Conservation (phyloP, 2,888 invertebrate species). For the Baronia brevicornis region DNA sequence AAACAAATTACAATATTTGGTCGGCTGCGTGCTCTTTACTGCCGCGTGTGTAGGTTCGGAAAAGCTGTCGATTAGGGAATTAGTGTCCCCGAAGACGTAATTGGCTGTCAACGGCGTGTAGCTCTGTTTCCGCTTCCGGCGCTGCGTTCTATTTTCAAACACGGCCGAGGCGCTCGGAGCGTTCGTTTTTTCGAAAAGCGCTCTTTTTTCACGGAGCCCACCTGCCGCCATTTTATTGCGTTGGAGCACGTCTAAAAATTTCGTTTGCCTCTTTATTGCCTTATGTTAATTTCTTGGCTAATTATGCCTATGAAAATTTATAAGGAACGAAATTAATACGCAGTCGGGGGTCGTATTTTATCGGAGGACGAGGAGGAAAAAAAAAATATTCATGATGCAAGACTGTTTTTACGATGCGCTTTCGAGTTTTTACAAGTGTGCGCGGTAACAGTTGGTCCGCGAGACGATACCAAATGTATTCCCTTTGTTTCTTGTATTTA, state of each 20-base stretch:
- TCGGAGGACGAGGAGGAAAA: slow-evolving; percentile 37
- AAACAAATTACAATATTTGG: slow-evolving; percentile 45
- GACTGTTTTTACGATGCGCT: slow-evolving; percentile 59
- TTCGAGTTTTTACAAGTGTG: slow-evolving; percentile 48
- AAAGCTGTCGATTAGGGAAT: slow-evolving; percentile 67
- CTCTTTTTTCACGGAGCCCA: slow-evolving; percentile 30
- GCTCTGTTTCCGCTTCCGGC: slow-evolving; percentile 68
- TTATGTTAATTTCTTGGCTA: slow-evolving; percentile 74
- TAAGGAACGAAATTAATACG: slow-evolving; percentile 68
- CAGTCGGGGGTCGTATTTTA: slow-evolving; percentile 57
- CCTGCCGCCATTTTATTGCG: slow-evolving; percentile 60
- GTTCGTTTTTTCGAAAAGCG: slow-evolving; percentile 25
- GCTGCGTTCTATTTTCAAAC: slow-evolving; percentile 68
- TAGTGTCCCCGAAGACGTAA: slow-evolving; percentile 62
- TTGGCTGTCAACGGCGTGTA: slow-evolving; percentile 68
- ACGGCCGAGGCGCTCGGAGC: slow-evolving; percentile 40
- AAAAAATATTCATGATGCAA: slow-evolving; percentile 27
- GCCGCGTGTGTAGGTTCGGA: slow-evolving; percentile 34
- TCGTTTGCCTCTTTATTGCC: slow-evolving; percentile 69
- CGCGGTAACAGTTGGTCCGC: slow-evolving; percentile 61
- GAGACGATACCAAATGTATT: slow-evolving; percentile 56
- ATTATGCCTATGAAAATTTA: slow-evolving; percentile 74
- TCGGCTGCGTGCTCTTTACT: slow-evolving; percentile 25
- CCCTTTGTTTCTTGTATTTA: slow-evolving; percentile 52
- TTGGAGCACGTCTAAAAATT: slow-evolving; percentile 65